Evolutionary conservation across 2,888 invertebrate species (phyloP), one percentile per base, ranked within the genome.

Genomic region (Heliconius sara): DNA sequence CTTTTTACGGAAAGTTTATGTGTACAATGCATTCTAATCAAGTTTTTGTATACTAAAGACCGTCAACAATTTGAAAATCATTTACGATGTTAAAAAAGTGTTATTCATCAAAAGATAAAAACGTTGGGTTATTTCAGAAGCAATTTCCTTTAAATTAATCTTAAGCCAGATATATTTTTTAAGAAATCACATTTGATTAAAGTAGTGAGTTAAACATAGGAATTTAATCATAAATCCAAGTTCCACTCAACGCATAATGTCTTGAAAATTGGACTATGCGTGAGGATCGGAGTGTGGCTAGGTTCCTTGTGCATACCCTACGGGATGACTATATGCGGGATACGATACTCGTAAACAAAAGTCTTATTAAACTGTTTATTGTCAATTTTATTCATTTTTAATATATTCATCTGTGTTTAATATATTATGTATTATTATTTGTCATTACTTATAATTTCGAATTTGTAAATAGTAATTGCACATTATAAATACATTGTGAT

Each of bases 1-100:
- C 9, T 43, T 70, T 43, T 70, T 47, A 43, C 7, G 3, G 16
- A 25, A 43, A 43, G 16, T 47, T 25, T 70, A 70, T 70, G 43
- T 70, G 25, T 43, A 43, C 43, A 70, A 68, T 43, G 13, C 39
- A 68, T 68, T 68, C 43, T 70, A 47, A 68, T 43, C 7, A 68
- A 43, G 68, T 43, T 68, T 68, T 68, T 68, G 43, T 68, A 25
- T 7, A 47, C 47, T 47, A 67, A 67, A 25, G 68, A 7, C n/a
- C 0, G 43, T 68, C n/a, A 39, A n/a, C 22, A 6, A n/a, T 68
- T 68, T 13, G n/a, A 68, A 43, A 68, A 68, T 68, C 68, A 68
- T 68, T 68, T 16, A 43, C 3, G 7, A 39, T 13, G n/a, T n/a
- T 12, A 39, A 68, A 68, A 68, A 68, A 68, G n/a, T 12, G 34